These are phyloP conservation scores for Palloptera scutellata DNA, from an alignment of 2,888 invertebrate genomes.

Conservation along the genomic window DNA sequence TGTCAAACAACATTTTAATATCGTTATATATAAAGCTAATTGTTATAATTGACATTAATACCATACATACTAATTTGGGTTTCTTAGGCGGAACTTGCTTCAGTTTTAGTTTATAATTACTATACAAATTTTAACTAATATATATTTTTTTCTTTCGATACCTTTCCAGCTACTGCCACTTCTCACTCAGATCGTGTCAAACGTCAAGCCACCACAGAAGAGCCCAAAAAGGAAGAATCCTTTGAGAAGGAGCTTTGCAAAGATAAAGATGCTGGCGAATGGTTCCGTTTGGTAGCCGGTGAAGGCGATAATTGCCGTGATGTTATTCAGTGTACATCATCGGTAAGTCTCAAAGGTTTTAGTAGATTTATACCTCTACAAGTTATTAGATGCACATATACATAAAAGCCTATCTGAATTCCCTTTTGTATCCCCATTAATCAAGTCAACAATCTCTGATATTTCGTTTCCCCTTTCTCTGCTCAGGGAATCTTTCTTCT, in stretches of 20 bases:
- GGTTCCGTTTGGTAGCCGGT: slow-evolving; percentile 89
- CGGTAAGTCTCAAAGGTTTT: slow-evolving; percentile 69
- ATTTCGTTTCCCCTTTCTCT: too few species aligned
- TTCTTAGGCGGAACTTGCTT: not conserved
- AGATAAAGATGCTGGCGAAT: slow-evolving; percentile 94
- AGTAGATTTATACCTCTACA: not conserved
- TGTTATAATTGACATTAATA: not conserved
- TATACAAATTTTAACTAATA: slow-evolving; percentile 9
- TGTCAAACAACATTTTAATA: not conserved
- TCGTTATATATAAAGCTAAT: not conserved
- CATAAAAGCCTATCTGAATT: not conserved
- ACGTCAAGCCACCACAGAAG: slow-evolving; percentile 78
- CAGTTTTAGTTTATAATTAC: not conserved
- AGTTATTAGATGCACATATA: slow-evolving; percentile 11
- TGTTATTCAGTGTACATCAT: slow-evolving; percentile 94
- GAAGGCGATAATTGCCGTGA: slow-evolving; percentile 93
- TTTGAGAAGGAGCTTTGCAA: slow-evolving; percentile 90
- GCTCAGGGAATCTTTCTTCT: too few species aligned
- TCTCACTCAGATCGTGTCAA: slow-evolving; percentile 67
- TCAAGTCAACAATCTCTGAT: too few species aligned
- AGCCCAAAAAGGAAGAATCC: slow-evolving; percentile 86
- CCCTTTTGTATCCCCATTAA: too few species aligned
- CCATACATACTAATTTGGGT: slow-evolving; percentile 8
- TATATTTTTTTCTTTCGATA: slow-evolving; percentile 9
- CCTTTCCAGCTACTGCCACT: slow-evolving; percentile 62